Evolutionary conservation across 2,113 vertebrate genomes (phyloP).

Genomic region (Myxocyprinus asiaticus): DNA sequence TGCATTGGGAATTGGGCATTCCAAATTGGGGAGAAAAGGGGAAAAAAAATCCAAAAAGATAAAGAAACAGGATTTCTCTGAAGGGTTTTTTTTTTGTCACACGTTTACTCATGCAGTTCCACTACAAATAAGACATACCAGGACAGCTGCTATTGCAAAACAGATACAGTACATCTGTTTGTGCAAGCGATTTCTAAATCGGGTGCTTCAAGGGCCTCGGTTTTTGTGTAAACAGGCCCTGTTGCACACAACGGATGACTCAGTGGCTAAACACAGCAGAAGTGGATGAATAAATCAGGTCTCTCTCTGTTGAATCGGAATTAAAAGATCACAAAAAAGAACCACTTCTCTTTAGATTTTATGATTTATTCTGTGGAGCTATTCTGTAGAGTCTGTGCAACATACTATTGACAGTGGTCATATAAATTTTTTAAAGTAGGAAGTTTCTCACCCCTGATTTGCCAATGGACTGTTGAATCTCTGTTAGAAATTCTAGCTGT

Average conservation of each 20-base stretch:
- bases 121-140: no score
- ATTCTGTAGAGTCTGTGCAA: background rate
- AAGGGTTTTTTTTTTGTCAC: no score
- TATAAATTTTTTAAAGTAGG: no score
- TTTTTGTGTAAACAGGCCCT: slow-evolving; percentile 1
- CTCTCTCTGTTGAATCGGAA: background rate
- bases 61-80: no score
- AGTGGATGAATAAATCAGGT: slow-evolving; percentile 19
- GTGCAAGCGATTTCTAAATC: background rate
- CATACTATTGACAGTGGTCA: no score
- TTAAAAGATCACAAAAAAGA: background rate
- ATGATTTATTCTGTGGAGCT: background rate
- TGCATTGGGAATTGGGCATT: no score
- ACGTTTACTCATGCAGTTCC: no score
- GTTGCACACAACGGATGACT: background rate
- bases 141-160: background rate
- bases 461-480: slow-evolving; percentile 91
- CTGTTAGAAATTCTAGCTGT: slow-evolving; percentile 91
- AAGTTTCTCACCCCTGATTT: slow-evolving; percentile 83
- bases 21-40: no score
- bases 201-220: background rate
- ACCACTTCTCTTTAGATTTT: background rate
- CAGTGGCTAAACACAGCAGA: no score
- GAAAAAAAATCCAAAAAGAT: no score
- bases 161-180: background rate